Evolutionary conservation across 2,113 vertebrate species (phyloP), one percentile per base, ranked within the genome.

Genomic region (Oncorhynchus masou): DNA sequence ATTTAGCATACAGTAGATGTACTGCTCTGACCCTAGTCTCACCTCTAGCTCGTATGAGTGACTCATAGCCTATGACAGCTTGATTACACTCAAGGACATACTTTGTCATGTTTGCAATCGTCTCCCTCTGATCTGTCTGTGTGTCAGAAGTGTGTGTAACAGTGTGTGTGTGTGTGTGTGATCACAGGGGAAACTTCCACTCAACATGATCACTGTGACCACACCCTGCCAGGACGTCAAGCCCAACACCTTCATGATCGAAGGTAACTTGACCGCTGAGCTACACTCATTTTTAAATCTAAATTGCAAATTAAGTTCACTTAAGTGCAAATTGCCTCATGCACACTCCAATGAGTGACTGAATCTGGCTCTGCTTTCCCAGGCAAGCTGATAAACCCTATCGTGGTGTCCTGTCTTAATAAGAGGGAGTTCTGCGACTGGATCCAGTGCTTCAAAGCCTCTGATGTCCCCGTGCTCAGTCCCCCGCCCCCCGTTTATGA

Each of bases 181-280:
- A 89, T 90, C 49, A 1, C 93, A 99, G 97, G 97, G 97, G 0
- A 97, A 99, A 90, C 95, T 99, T 82, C 94, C 96, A 0, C 95
- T 99, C 79, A 97, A 96, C 29, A 95, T 96, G 84, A 88, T 99
- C 69, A 94, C 90, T 13, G 92, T 99, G 85, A 94, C 94, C 24
- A 94, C 95, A 54, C 95, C 96, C 70, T 96, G 96, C 84, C 94
- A 95, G 0, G 94, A 96, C 24, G 94, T 96, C 71, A 94, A 93
- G 84, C 94, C 90, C 54, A 94, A 94, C 83, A 96, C 97, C 1
- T 98, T 99, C 80, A 89, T 95, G 75, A 96, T 99, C 2, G 95
- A 97, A 96, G 97, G 97, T 99, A 89, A 20, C 76, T 72, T 72
- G 71, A 71, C 5, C 25, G 29, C n/a, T 34, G 16, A 45, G 39